Conservation (phyloP, 1,140 invertebrate species). For the Probaryconus sp. region DNA sequence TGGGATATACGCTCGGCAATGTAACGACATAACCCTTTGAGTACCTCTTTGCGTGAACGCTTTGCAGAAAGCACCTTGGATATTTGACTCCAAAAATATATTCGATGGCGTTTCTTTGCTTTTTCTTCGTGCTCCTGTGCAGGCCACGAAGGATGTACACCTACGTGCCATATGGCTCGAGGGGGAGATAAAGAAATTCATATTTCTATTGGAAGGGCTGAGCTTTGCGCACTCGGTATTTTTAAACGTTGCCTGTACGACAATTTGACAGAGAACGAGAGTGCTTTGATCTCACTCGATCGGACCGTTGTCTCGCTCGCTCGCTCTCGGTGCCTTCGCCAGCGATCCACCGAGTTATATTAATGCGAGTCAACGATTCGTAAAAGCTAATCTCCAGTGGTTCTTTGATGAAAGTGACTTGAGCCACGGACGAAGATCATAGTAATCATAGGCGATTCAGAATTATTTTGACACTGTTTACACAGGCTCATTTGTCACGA, state of each 20-base stretch:
- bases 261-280: slow-evolving; percentile 57
- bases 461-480: slow-evolving; percentile 65
- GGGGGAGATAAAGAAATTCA: slow-evolving; percentile 70
- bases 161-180: slow-evolving; percentile 68
- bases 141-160: slow-evolving; percentile 62
- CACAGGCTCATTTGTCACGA: slow-evolving; percentile 60
- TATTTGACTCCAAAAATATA: slow-evolving; percentile 58
- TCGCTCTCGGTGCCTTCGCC: slow-evolving; percentile 24
- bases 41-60: slow-evolving; percentile 13
- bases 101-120: slow-evolving; percentile 55
- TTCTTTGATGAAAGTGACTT: slow-evolving; percentile 60
- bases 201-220: slow-evolving; percentile 74
- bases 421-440: slow-evolving; percentile 58
- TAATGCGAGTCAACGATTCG: slow-evolving; percentile 64
- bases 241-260: slow-evolving; percentile 59
- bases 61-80: slow-evolving; percentile 34
- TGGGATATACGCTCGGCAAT: slow-evolving; percentile 32
- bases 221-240: slow-evolving; percentile 60
- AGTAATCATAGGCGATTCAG: slow-evolving; percentile 56
- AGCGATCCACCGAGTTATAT: slow-evolving; percentile 56
- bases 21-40: slow-evolving; percentile 53
- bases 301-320: slow-evolving; percentile 9
- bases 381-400: slow-evolving; percentile 63
- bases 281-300: slow-evolving; percentile 13
- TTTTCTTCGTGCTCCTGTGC: slow-evolving; percentile 61